phyloP scores from a whole-genome alignment of 2,797 vertebrate species.

The Apogon talboti region DNA sequence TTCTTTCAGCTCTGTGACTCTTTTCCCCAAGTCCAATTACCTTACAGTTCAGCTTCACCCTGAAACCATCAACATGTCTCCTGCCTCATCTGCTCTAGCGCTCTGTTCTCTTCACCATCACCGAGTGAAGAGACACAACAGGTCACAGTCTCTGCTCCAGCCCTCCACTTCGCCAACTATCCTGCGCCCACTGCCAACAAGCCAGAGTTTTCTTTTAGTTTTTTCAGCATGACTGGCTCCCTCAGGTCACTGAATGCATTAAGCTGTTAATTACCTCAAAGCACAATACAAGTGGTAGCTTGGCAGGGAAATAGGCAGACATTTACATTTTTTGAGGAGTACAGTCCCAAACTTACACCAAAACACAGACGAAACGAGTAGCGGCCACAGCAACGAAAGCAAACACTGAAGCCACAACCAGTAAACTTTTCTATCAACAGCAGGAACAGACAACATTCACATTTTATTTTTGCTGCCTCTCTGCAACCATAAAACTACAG shows the following conservation, averaged over 20 bases:
- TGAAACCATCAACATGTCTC: constrained; percentile 21
- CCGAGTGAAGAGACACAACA: constrained; percentile 30
- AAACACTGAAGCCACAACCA: constrained; percentile 24
- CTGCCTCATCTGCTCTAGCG: constrained; percentile 14
- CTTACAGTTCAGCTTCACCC: constrained; percentile 40
- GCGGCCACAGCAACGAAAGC: constrained; percentile 15
- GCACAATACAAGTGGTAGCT: constrained; percentile 67
- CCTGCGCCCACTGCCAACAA: constrained; percentile 38
- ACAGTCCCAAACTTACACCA: constrained; percentile 31
- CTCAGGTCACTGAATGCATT: constrained; percentile 71
- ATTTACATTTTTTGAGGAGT: constrained; percentile 32
- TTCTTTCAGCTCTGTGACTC: constrained; percentile 9
- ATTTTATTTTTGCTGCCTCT: constrained; percentile 66
- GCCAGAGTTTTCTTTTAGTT: constrained; percentile 52
- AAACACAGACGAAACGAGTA: constrained; percentile 2
- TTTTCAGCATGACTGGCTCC: constrained; percentile 71
- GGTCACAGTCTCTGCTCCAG: constrained; percentile 52
- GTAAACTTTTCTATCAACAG: constrained; percentile 58
- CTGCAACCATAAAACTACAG: constrained; percentile 66
- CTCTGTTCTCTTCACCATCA: constrained; percentile 12
- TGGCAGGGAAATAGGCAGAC: constrained; percentile 51
- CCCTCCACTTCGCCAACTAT: constrained; percentile 48
- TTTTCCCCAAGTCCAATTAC: constrained; percentile 30
- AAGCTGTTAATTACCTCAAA: constrained; percentile 80
- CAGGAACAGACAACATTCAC: constrained; percentile 48